Evolutionary conservation across 2,888 invertebrate species (phyloP).

Genomic region (Lydus trimaculatus): DNA sequence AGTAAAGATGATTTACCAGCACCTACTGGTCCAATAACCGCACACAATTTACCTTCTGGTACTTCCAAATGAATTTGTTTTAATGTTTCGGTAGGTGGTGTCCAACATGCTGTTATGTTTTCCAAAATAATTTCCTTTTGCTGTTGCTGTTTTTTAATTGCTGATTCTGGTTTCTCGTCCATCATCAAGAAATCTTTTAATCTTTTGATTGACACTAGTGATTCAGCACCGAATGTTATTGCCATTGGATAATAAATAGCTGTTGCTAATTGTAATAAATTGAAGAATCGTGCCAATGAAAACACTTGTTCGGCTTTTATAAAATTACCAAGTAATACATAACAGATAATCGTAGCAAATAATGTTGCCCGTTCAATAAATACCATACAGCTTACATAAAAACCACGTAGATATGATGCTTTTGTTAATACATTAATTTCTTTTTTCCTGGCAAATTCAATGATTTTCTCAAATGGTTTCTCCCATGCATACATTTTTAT

Average conservation of each 20-base stretch:
- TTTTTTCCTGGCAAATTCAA: conserved; percentile 68
- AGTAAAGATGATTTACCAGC: conserved; percentile 73
- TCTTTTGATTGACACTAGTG: conserved; percentile 34
- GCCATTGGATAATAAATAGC: conserved; percentile 35
- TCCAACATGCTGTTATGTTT: conserved; percentile 27
- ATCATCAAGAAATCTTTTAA: conserved; percentile 34
- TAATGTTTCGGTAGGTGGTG: conserved; percentile 14
- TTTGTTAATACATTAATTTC: conserved; percentile 66
- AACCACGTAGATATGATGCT: conserved; percentile 69
- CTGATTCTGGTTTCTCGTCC: conserved; percentile 31
- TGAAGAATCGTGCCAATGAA: conserved; percentile 38
- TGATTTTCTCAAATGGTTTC: conserved; percentile 70
- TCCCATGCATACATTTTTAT: conserved; percentile 85
- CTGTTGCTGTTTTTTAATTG: neutral
- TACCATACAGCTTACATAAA: conserved; percentile 76
- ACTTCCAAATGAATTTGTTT: conserved; percentile 24
- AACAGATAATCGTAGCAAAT: conserved; percentile 78
- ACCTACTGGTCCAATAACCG: conserved; percentile 71
- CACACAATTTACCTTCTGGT: conserved; percentile 41
- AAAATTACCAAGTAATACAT: conserved; percentile 71
- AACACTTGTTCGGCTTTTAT: conserved; percentile 62
- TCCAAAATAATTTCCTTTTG: conserved; percentile 12
- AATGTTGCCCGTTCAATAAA: conserved; percentile 83
- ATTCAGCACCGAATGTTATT: conserved; percentile 33
- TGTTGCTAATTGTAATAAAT: conserved; percentile 33